A percentile compares a stretch with the other conserved stretches of the same genome.
phyloP scores from a whole-genome alignment of 35 echinoderm and acorn worm genomes.

The Ophiothrix spiculata region DNA sequence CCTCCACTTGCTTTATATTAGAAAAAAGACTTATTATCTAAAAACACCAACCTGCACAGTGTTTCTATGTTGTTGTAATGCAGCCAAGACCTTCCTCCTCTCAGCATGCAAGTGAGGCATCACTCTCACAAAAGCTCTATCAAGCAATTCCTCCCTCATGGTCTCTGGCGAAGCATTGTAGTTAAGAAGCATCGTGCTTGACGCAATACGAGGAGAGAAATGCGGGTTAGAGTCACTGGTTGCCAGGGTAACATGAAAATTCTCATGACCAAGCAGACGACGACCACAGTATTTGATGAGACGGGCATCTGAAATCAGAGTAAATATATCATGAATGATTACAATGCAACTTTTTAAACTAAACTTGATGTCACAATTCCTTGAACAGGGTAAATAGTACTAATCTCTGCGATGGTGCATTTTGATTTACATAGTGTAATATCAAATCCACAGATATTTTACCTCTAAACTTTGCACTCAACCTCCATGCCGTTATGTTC shows the following conservation, averaged over 20 bases:
- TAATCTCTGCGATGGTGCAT: neutral
- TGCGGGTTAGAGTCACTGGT: conserved; percentile 47
- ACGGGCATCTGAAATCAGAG: conserved; percentile 57
- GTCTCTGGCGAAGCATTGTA: conserved; percentile 84
- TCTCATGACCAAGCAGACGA: conserved; percentile 73
- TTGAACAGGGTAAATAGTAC: neutral
- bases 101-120: conserved; percentile 70
- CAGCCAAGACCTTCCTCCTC: conserved; percentile 57
- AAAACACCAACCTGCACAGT: conserved; percentile 60
- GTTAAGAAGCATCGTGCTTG: conserved; percentile 65
- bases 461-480: conserved; percentile 3
- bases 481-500: conserved; percentile 74
- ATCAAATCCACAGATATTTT: neutral
- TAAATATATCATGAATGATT: neutral
- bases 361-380: neutral
- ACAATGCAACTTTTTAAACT: neutral
- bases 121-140: conserved; percentile 68
- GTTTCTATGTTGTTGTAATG: conserved; percentile 66
- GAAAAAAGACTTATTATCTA: too few relatives aligned
- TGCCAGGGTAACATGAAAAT: conserved; percentile 77
- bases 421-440: neutral
- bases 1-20: too few relatives aligned
- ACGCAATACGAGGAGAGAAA: conserved; percentile 76
- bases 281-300: conserved; percentile 98
- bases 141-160: conserved; percentile 71